Conservation (phyloP, 2,113 vertebrate species). For the Tretioscincus oriximinensis region DNA sequence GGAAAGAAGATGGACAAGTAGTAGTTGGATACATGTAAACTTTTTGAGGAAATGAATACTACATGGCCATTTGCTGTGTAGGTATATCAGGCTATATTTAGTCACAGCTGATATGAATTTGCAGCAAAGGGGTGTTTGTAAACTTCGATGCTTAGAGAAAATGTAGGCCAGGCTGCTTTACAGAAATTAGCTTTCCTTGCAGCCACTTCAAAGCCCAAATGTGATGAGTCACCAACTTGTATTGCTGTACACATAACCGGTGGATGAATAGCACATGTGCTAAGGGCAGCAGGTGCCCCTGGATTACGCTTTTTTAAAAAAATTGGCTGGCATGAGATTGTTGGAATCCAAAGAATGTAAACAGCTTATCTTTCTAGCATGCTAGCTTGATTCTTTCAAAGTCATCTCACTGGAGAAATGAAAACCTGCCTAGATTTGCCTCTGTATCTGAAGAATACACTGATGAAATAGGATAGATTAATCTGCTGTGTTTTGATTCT, state of each 20-base stretch:
- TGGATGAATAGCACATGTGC: background rate
- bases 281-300: background rate
- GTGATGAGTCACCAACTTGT: background rate
- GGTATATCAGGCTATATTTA: background rate
- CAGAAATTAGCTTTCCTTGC: background rate
- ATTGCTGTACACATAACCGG: background rate
- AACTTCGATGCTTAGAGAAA: background rate
- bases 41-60: conserved; percentile 32
- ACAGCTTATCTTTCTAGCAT: background rate
- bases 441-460: background rate
- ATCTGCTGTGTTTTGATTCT: background rate
- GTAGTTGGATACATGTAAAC: conserved; percentile 23
- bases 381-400: no score
- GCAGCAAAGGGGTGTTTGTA: background rate
- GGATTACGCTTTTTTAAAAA: background rate
- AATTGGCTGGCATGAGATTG: background rate
- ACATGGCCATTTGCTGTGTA: background rate
- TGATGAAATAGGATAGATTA: background rate
- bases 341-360: background rate
- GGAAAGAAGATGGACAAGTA: conserved; percentile 24
- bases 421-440: no score
- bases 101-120: conserved; percentile 6
- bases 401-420: no score
- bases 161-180: background rate
- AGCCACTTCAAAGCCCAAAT: background rate